Conservation (phyloP, 2,797 vertebrate genomes). For the Gymnothorax javanicus region DNA sequence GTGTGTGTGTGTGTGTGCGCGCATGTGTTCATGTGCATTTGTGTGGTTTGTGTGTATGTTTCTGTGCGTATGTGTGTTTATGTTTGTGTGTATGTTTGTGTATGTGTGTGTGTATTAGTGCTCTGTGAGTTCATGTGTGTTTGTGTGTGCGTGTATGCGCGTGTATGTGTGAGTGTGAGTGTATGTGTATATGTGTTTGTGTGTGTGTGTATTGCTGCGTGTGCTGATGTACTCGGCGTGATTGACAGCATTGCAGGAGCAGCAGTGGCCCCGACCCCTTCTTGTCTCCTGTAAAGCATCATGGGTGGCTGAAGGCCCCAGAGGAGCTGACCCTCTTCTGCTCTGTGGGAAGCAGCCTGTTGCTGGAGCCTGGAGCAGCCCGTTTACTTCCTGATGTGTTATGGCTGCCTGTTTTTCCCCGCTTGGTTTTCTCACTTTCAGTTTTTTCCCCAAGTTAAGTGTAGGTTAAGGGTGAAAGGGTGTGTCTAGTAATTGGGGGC, state of each 20-base stretch:
- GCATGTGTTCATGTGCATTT: constrained; percentile 27
- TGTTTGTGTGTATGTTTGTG: constrained; percentile 28
- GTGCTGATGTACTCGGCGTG: not conserved
- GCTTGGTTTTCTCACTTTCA: too few species aligned
- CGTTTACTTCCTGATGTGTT: too few species aligned
- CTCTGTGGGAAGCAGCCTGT: not conserved
- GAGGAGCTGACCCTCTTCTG: constrained; percentile 14
- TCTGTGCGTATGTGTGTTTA: not conserved
- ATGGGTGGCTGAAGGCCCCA: constrained; percentile 12
- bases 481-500: constrained; percentile 41
- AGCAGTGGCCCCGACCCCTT: not conserved
- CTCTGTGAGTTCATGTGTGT: constrained; percentile 7
- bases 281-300: not conserved
- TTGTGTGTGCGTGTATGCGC: constrained; percentile 29
- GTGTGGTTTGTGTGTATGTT: not conserved
- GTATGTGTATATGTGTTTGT: not conserved
- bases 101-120: constrained; percentile 32
- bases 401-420: too few species aligned
- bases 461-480: constrained; percentile 18
- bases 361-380: constrained; percentile 14
- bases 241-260: not conserved
- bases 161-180: constrained; percentile 18
- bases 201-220: not conserved
- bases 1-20: constrained; percentile 9
- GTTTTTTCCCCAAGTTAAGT: too few species aligned